Percentiles rank a stretch among this genome's conserved stretches.
Evolutionary conservation across 2,888 invertebrate genomes (phyloP).

Genomic region (Pegoplata infirma): DNA sequence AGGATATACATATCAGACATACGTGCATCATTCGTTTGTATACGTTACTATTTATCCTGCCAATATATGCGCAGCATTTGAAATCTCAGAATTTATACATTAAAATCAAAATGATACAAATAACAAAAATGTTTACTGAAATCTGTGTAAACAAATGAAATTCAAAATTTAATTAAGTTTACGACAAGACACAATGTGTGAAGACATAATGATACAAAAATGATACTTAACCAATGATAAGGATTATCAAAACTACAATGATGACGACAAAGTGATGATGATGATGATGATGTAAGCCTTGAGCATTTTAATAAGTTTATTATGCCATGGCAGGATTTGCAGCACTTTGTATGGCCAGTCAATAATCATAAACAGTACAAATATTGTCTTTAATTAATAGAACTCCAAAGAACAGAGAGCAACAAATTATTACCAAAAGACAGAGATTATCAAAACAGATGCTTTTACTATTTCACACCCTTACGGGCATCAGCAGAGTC

Average conservation of each 20-base stretch:
- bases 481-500: slow-evolving; percentile 31
- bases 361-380: slow-evolving; percentile 35
- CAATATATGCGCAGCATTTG: slow-evolving; percentile 16
- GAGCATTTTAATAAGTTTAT: slow-evolving; percentile 37
- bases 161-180: slow-evolving; percentile 73
- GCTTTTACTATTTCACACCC: slow-evolving; percentile 54
- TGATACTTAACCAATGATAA: too few species aligned
- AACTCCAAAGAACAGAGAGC: slow-evolving; percentile 16
- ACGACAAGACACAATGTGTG: slow-evolving; percentile 31
- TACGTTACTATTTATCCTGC: slow-evolving; percentile 37
- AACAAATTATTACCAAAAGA: slow-evolving; percentile 10
- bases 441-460: slow-evolving; percentile 52
- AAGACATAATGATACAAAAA: slow-evolving; percentile 9
- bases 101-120: slow-evolving; percentile 26
- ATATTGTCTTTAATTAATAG: slow-evolving; percentile 42
- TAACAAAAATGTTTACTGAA: slow-evolving; percentile 58
- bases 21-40: neutral
- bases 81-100: slow-evolving; percentile 1
- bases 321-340: slow-evolving; percentile 43
- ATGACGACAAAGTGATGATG: neutral
- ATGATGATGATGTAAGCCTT: slow-evolving; percentile 39
- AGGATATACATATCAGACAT: slow-evolving; percentile 23
- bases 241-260: too few species aligned
- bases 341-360: slow-evolving; percentile 5
- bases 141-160: slow-evolving; percentile 72